A percentile compares a stretch with the other conserved stretches of the same genome.
Conservation (phyloP, 2,113 vertebrate genomes). For the Phalacrocorax aristotelis region DNA sequence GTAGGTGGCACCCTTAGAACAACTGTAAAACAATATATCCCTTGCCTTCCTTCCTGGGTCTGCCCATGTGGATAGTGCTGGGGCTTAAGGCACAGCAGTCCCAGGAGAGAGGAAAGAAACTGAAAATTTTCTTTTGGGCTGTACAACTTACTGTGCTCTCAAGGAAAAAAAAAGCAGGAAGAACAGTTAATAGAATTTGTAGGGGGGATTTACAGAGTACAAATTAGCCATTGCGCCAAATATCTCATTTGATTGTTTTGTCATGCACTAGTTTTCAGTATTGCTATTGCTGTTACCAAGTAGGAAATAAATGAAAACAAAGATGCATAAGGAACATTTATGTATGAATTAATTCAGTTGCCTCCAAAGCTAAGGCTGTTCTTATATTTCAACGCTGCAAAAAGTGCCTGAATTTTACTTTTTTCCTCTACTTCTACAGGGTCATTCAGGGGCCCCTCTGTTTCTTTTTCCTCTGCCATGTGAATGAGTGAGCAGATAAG, state of each 20-base stretch:
- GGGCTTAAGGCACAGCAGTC: not conserved
- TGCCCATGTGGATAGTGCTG: not conserved
- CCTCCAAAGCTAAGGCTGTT: not conserved
- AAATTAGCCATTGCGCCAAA: constrained; percentile 3
- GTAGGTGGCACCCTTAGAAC: not conserved
- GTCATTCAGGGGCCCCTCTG: not conserved
- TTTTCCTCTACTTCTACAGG: not conserved
- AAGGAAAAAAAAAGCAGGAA: not conserved
- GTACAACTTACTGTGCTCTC: not conserved
- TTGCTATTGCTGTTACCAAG: not conserved
- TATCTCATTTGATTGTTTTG: constrained; percentile 1
- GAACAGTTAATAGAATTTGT: not conserved
- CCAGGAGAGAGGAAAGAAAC: not conserved
- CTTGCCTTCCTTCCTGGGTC: not conserved
- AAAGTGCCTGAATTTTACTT: not conserved
- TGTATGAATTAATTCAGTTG: not conserved
- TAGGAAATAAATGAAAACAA: constrained; percentile 27
- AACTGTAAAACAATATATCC: not conserved
- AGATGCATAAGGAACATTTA: not conserved
- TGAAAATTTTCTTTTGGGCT: not conserved
- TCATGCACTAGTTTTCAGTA: not conserved
- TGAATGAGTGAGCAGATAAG: not conserved
- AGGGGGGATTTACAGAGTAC: not conserved
- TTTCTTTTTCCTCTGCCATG: not conserved
- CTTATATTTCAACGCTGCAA: not conserved